A percentile compares a stretch with the other conserved stretches of the same genome.
Evolutionary conservation across 2,113 vertebrate species (phyloP).

Genomic region (Cryptotis parvus): DNA sequence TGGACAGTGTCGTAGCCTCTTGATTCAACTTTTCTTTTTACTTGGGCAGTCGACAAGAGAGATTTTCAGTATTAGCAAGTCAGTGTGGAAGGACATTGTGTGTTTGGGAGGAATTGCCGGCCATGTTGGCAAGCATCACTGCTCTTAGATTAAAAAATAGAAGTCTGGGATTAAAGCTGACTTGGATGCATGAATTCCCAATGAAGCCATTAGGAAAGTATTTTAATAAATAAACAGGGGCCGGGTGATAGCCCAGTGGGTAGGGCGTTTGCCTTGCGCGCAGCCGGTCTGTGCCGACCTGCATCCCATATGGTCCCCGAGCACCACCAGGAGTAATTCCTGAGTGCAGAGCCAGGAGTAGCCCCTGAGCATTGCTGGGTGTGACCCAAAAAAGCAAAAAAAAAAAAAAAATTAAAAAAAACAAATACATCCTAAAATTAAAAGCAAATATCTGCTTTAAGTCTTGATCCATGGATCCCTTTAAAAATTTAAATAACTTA

Average conservation of each 20-base stretch:
- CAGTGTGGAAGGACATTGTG: slow-evolving; percentile 22
- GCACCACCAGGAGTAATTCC: too few relatives aligned
- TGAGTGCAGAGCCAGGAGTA: too few relatives aligned
- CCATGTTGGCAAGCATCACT: slow-evolving; percentile 56
- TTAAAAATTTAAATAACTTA: slow-evolving; percentile 53
- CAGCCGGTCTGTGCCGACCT: too few relatives aligned
- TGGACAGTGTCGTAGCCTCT: neutral
- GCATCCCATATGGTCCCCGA: too few relatives aligned
- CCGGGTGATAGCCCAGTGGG: too few relatives aligned
- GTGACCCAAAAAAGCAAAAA: too few relatives aligned
- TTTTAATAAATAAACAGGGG: too few relatives aligned
- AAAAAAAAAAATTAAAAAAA: too few relatives aligned
- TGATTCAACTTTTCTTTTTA: neutral
- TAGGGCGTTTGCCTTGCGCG: too few relatives aligned
- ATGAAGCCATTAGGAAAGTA: slow-evolving; percentile 55
- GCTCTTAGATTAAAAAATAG: slow-evolving; percentile 78
- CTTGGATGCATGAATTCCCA: slow-evolving; percentile 51
- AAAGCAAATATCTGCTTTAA: slow-evolving; percentile 66
- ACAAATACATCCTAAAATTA: slow-evolving; percentile 45
- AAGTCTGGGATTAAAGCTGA: slow-evolving; percentile 1
- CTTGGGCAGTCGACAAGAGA: neutral
- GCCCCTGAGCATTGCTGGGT: too few relatives aligned
- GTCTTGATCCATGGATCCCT: slow-evolving; percentile 59
- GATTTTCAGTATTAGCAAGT: slow-evolving; percentile 31
- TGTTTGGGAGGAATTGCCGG: neutral